Evolutionary conservation across 2,113 vertebrate genomes (phyloP), one percentile per base, ranked within the genome.

Genomic region (Sarotherodon lohbergeri): DNA sequence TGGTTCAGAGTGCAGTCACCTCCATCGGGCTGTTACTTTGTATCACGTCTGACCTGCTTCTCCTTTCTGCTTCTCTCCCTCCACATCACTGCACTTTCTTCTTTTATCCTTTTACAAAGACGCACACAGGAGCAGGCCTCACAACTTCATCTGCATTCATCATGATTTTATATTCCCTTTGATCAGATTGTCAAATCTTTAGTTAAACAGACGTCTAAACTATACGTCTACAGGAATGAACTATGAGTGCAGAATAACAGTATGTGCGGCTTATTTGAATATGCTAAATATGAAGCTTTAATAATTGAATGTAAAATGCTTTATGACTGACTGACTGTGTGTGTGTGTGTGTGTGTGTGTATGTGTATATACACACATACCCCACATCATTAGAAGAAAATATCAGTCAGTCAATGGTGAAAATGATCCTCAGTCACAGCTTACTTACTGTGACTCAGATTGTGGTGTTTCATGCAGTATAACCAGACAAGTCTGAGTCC

Each of bases 21-120:
- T 89, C 81, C 59, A 87, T 83, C 79, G 24, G 50, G 12, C 24
- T 59, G 6, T 9, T 43, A 29, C 61, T 73, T 27, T 48, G 16
- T n/a, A 43, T 90, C 85, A 43, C 14, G 29, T 85, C 86, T 86
- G 80, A 90, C 88, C 81, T 29, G 71, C 27, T 87, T 90, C 59
- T 76, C 22, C 63, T 90, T 41, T 41, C 3, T 63, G 16, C 83
- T 66, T 68, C 19, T 32, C 54, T 59, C 16, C 52, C 39, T 80
- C 13, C 73, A 63, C 71, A 34, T 86, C 9, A 0, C 12, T 81
- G 66, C 29, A 3, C 66, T 50, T 56, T 71, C 48, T 13, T 56
- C 80, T 88, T 87, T 83, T 34, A 56, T 89, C 12, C 17, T 14
- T 3, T 14, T 16, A 83, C 66, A 82, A 50, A 91, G 39, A 84